Conservation (phyloP, 1,140 invertebrate genomes). For the Drosophila malerkotliana region DNA sequence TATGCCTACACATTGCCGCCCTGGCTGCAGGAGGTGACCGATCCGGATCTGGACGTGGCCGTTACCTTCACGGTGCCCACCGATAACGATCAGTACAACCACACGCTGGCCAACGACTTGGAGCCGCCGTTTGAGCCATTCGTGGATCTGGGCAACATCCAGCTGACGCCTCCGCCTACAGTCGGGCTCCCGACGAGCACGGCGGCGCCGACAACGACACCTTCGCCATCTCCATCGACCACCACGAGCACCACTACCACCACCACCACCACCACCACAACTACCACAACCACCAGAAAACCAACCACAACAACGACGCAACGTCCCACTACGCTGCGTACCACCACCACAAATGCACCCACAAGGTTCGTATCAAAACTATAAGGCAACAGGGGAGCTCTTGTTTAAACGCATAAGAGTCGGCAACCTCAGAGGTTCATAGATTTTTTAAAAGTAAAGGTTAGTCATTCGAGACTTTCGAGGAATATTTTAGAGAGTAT, state of each 20-base stretch:
- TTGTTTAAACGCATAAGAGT: not conserved
- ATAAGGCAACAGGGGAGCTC: not conserved
- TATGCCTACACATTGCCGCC: constrained; percentile 76
- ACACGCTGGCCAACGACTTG: constrained; percentile 62
- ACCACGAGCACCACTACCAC: constrained; percentile 31
- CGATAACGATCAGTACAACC: constrained; percentile 76
- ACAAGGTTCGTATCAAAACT: constrained; percentile 18
- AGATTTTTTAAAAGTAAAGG: not conserved
- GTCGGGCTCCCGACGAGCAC: constrained; percentile 5
- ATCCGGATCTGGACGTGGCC: constrained; percentile 77
- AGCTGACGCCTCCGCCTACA: constrained; percentile 57
- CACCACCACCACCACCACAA: constrained; percentile 22
- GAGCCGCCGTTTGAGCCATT: constrained; percentile 76
- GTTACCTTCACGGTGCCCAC: constrained; percentile 74
- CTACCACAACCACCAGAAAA: constrained; percentile 33
- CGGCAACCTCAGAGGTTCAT: not conserved
- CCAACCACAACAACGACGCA: constrained; percentile 49
- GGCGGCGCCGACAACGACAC: constrained; percentile 1
- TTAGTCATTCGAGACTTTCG: not conserved
- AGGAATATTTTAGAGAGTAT: too few species aligned
- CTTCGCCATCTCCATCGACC: not conserved
- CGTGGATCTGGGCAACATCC: constrained; percentile 66
- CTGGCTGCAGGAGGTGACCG: constrained; percentile 76
- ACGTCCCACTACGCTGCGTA: constrained; percentile 38
- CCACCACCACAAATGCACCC: constrained; percentile 63